phyloP scores from a whole-genome alignment of 2,113 vertebrate genomes.

The Cercopithecus mona region DNA sequence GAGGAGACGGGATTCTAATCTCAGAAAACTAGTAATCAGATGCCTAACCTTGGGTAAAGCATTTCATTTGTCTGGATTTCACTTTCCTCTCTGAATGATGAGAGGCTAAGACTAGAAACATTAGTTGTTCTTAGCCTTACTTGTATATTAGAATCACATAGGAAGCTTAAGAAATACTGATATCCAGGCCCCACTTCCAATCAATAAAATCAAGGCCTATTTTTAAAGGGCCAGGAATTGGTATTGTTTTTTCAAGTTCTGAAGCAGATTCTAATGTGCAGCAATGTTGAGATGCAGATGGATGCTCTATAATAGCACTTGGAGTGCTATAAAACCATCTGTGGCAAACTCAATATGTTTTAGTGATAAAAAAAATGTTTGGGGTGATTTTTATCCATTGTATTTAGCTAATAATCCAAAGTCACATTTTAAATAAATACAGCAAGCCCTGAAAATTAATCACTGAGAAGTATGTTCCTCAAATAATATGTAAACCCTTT shows the following conservation, averaged over 20 bases:
- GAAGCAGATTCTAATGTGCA: not conserved
- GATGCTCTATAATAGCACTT: not conserved
- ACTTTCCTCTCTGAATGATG: not conserved
- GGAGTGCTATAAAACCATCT: not conserved
- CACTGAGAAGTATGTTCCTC: not conserved
- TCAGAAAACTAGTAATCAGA: not conserved
- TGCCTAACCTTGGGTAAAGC: not conserved
- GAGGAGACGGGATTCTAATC: not conserved
- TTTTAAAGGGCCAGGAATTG: not conserved
- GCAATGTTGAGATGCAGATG: not conserved
- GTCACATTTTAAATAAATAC: not conserved
- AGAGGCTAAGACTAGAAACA: not conserved
- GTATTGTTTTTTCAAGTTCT: not conserved
- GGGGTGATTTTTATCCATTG: not conserved
- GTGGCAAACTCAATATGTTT: not conserved
- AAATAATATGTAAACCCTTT: not conserved
- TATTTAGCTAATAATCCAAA: slow-evolving; percentile 12
- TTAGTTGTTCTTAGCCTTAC: not conserved
- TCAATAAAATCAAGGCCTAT: not conserved
- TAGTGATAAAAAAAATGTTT: not conserved
- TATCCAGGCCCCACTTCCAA: not conserved
- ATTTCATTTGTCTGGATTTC: not conserved
- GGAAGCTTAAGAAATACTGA: not conserved
- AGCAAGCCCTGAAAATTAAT: not conserved
- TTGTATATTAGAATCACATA: not conserved